Evolutionary conservation across 2,797 vertebrate genomes (phyloP).

Genomic region (Pristis pectinata): DNA sequence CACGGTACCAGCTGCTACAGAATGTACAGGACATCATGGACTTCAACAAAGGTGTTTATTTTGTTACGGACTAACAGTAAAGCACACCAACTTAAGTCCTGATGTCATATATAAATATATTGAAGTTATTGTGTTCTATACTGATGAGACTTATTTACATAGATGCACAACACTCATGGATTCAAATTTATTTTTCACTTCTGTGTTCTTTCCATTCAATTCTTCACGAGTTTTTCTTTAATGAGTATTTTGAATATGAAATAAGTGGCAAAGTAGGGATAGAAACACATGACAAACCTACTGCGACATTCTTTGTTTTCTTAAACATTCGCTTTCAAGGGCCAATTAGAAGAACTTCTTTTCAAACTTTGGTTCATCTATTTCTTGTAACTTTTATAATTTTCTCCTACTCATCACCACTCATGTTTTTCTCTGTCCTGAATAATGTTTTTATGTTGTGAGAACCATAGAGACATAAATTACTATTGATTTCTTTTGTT

Average conservation of each 20-base stretch:
- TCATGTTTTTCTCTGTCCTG: background rate
- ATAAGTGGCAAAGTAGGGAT: background rate
- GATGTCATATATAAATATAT: too few relatives aligned
- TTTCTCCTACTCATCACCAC: background rate
- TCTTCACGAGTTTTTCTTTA: background rate
- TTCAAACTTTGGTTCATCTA: background rate
- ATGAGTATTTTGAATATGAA: background rate
- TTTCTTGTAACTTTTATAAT: too few relatives aligned
- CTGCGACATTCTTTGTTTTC: background rate
- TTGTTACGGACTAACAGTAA: too few relatives aligned
- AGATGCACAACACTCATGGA: background rate
- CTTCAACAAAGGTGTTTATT: too few relatives aligned
- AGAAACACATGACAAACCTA: background rate
- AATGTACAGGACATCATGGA: too few relatives aligned
- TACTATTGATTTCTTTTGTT: background rate
- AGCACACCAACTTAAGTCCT: too few relatives aligned
- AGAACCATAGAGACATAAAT: background rate
- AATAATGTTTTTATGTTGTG: background rate
- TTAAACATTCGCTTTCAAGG: background rate
- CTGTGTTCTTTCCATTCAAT: background rate
- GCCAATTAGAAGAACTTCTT: background rate
- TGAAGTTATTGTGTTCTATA: too few relatives aligned
- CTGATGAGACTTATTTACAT: too few relatives aligned
- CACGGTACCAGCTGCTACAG: too few relatives aligned
- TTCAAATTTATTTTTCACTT: background rate